Conservation (phyloP, 2,888 invertebrate species). For the Phymatocera aterrima region DNA sequence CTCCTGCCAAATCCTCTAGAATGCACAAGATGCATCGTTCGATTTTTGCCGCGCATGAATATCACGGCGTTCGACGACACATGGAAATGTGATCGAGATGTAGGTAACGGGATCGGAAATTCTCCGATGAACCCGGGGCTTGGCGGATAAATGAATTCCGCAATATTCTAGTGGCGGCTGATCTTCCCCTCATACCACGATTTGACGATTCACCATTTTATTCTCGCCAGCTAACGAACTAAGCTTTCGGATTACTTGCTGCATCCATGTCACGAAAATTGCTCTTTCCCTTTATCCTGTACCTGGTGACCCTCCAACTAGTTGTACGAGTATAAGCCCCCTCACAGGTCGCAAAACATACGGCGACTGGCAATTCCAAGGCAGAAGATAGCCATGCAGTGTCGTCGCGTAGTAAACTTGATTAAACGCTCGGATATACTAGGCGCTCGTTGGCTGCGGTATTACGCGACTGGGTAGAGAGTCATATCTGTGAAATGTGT, state of each 20-base stretch:
- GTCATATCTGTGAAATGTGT: conserved; percentile 10
- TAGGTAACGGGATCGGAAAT: neutral
- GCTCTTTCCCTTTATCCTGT: neutral
- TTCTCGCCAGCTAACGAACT: conserved; percentile 23
- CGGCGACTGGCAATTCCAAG: conserved; percentile 18
- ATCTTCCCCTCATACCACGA: conserved; percentile 14
- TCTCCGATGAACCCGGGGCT: neutral
- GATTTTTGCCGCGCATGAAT: neutral
- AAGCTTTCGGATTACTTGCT: conserved; percentile 18
- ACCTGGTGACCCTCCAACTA: neutral
- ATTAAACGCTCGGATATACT: conserved; percentile 43
- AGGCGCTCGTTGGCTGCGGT: neutral
- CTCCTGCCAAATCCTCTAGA: neutral
- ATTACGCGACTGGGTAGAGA: neutral
- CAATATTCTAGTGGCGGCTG: neutral
- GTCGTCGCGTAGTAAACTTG: conserved; percentile 46
- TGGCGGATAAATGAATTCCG: neutral
- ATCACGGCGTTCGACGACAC: neutral
- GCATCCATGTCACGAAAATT: neutral
- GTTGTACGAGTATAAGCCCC: conserved; percentile 11
- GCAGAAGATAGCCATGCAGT: conserved; percentile 29
- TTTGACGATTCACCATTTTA: conserved; percentile 41
- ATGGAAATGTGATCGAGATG: conserved; percentile 10
- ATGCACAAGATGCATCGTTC: neutral
- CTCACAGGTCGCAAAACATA: conserved; percentile 44